Base-by-base conservation (phyloP, 2,888 invertebrate genomes). In the Acronicta leporina region DNA sequence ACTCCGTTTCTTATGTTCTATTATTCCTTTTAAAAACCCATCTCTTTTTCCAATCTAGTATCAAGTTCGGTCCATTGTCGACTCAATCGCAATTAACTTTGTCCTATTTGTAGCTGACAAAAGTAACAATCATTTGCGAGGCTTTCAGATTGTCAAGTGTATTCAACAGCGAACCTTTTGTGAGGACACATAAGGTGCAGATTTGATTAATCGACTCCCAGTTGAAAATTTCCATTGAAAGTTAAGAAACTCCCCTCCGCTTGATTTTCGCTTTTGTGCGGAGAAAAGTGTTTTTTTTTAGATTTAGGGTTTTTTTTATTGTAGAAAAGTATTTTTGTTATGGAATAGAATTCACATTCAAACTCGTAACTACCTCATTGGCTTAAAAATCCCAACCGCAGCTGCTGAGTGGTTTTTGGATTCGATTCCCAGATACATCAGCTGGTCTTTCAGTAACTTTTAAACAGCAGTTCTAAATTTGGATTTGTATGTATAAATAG, bases 21-120 rank as follows among this genome's bases (percentile, higher is more conserved):
- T 55, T 73, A 30, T 46, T 47, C 15, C 10, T 60, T 64, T 57
- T 11, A 63, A 65, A 77, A 74, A 59, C 38, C 44, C 51, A 47
- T 61, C 41, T 40, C 46, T 33, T 45, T 45, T 30, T 38, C 20
- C 50, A 63, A 65, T 71, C 54, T 61, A 3, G 41, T 61, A 73
- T 75, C 65, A 64, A 64, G 63, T 67, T 70, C 54, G 65, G 65
- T 44, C 73, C 65, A 79, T 82, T 84, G 79, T 84, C 59, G 51
- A 74, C 74, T 71, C 68, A 72, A 72, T 80, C 76, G 73, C 85
- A 85, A 87, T 87, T 86, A 84, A 82, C 77, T 57, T 68, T 58
- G 60, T 63, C 49, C 71, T 68, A 74, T 81, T 81, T 75, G 64
- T 66, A 75, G 79, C 83, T 77, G 77, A 84, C 83, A 85, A 83